Evolutionary conservation across 2,797 vertebrate genomes (phyloP).

Genomic region (Ptychadena robeensis): DNA sequence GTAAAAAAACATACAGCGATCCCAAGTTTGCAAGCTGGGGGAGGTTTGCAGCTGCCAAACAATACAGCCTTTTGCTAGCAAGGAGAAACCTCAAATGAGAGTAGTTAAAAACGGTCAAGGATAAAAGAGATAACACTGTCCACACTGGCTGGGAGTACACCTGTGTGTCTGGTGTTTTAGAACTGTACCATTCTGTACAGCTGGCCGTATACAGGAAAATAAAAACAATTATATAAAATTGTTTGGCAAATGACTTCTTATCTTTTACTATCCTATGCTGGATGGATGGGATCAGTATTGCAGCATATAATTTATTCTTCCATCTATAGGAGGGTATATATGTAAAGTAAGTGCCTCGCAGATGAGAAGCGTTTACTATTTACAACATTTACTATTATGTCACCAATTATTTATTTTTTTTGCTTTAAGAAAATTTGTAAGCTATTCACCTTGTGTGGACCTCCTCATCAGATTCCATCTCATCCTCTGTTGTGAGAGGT

Average conservation of each 20-base stretch:
- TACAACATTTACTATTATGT: too few species aligned
- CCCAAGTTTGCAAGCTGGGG: background rate
- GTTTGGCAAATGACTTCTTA: too few species aligned
- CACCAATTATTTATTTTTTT: too few species aligned
- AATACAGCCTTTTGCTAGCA: background rate
- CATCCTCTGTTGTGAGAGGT: conserved; percentile 79
- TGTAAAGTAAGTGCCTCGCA: too few species aligned
- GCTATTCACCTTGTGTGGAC: conserved; percentile 73
- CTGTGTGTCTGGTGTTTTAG: background rate
- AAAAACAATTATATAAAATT: too few species aligned
- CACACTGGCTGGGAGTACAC: background rate
- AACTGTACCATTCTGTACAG: background rate
- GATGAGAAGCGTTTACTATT: too few species aligned
- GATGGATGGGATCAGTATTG: too few species aligned
- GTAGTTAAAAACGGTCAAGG: background rate
- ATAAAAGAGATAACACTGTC: background rate
- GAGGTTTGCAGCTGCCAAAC: background rate
- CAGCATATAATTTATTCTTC: too few species aligned
- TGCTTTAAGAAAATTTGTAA: background rate
- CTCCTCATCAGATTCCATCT: conserved; percentile 78
- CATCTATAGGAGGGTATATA: too few species aligned
- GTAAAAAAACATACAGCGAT: background rate
- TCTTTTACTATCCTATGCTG: too few species aligned
- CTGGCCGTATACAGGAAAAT: too few species aligned
- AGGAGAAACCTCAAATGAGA: background rate